phyloP scores from a whole-genome alignment of 2,113 vertebrate species.

The Herpailurus yagouaroundi region DNA sequence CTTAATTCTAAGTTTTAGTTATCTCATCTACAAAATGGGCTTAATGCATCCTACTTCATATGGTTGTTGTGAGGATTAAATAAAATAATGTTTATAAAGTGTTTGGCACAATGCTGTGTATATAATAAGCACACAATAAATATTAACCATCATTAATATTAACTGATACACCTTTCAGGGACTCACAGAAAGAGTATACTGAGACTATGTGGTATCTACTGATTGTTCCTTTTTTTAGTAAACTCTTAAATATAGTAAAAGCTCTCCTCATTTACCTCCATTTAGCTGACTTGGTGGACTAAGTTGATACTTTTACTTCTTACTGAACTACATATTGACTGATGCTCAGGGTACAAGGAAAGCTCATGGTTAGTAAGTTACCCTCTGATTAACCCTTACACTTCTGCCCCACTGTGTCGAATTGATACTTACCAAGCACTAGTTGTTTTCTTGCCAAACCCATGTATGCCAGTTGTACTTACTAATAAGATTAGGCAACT shows the following conservation, averaged over 20 bases:
- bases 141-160: conserved; percentile 13
- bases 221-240: not conserved
- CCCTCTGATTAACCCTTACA: not conserved
- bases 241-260: conserved; percentile 25
- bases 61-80: not conserved
- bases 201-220: not conserved
- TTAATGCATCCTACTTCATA: not conserved
- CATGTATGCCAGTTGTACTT: conserved; percentile 16
- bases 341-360: not conserved
- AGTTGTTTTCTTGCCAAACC: not conserved
- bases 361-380: not conserved
- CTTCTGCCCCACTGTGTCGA: not conserved
- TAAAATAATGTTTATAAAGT: not conserved
- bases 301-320: conserved; percentile 15
- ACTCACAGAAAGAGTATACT: conserved; percentile 6
- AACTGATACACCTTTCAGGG: not conserved
- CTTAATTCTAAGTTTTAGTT: conserved; percentile 21
- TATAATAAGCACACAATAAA: not conserved
- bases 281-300: not conserved
- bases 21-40: not conserved
- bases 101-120: not conserved
- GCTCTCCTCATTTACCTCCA: not conserved
- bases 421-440: not conserved
- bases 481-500: conserved; percentile 26
- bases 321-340: not conserved